These are phyloP conservation scores for Andrena dorsata DNA, from an alignment of 2,888 invertebrate genomes.

Conservation along the genomic window DNA sequence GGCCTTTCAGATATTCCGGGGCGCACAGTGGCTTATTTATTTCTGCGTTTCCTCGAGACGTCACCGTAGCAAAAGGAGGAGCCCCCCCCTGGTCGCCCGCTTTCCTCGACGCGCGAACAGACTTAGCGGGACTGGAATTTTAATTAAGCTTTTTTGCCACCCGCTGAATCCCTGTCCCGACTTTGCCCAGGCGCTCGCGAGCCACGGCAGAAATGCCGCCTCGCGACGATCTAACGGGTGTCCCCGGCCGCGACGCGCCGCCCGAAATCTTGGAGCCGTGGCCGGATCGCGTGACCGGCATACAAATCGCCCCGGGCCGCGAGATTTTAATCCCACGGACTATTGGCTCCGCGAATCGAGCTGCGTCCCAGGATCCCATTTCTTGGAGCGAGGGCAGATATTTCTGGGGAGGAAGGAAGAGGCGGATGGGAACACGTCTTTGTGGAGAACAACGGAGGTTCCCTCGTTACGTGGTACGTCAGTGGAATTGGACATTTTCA, in stretches of 20 bases:
- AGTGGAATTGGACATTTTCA: neutral
- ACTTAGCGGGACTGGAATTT: slow-evolving; percentile 76
- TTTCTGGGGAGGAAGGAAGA: neutral
- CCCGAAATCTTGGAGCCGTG: slow-evolving; percentile 12
- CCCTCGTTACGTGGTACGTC: neutral
- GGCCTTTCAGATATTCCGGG: slow-evolving; percentile 65
- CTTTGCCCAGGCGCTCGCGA: slow-evolving; percentile 47
- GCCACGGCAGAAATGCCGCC: slow-evolving; percentile 52
- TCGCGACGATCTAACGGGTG: slow-evolving; percentile 66
- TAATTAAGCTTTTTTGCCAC: slow-evolving; percentile 78
- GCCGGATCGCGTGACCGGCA: slow-evolving; percentile 34
- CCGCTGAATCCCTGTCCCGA: slow-evolving; percentile 66
- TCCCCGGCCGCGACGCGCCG: slow-evolving; percentile 4
- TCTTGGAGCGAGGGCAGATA: slow-evolving; percentile 3
- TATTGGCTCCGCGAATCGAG: slow-evolving; percentile 42
- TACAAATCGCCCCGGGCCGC: slow-evolving; percentile 38
- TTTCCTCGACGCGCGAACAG: slow-evolving; percentile 47
- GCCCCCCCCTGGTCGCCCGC: neutral
- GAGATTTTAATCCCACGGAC: slow-evolving; percentile 46
- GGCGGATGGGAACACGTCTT: slow-evolving; percentile 5
- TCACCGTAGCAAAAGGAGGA: slow-evolving; percentile 54
- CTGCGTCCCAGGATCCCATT: neutral
- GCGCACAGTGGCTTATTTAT: slow-evolving; percentile 70
- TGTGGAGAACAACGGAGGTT: neutral
- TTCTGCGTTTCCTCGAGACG: slow-evolving; percentile 70